Base-by-base conservation (phyloP, 2,113 vertebrate genomes). In the Entelurus aequoreus region DNA sequence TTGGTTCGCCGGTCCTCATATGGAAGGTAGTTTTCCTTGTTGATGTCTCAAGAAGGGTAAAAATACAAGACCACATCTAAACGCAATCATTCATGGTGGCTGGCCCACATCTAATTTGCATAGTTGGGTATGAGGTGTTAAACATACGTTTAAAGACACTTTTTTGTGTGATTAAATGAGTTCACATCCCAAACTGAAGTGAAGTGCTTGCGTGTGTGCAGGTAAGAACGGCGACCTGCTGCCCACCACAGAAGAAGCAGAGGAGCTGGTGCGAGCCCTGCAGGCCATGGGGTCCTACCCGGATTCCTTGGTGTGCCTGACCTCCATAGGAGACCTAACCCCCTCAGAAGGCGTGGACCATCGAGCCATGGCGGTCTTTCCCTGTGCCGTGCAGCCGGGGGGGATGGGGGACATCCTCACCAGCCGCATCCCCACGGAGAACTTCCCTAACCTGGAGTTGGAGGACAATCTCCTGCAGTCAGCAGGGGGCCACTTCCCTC, bases 211-310 rank as follows among this genome's bases (percentile, higher is more conserved):
- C 73, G 5, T 84, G 54, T 84, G 55, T 81, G 40, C 74, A 98
- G 97, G 94, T 85, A 99, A 99, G 86, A 99, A 99, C 4, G 97
- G 96, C 68, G 97, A 99, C 74, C 90, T 99, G 60, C 88, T 99
- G 66, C 97, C 97, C 0, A 99, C 96, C 12, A 98, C 95, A 1
- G 97, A 99, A 88, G 97, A 99, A 87, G 97, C 97, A 0, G 97
- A 99, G 83, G 97, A 98, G 83, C 88, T 99, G 77, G 97, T 99
- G 72, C 92, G 97, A 62, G 96, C 95, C 16, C 88, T 99, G 68
- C 96, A 98, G 87, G 96, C 96, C 52, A 97, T 98, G 82, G 95
- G 94, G 65, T 90, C 90, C 48, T 91, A 92, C 74, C 84, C 90
- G 3, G 91, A 92, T 66, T 97, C 97, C 58, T 89, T 99, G 67